These are phyloP conservation scores for Oreochromis mossambicus DNA, from an alignment of 2,797 vertebrate species.

Conservation along the genomic window DNA sequence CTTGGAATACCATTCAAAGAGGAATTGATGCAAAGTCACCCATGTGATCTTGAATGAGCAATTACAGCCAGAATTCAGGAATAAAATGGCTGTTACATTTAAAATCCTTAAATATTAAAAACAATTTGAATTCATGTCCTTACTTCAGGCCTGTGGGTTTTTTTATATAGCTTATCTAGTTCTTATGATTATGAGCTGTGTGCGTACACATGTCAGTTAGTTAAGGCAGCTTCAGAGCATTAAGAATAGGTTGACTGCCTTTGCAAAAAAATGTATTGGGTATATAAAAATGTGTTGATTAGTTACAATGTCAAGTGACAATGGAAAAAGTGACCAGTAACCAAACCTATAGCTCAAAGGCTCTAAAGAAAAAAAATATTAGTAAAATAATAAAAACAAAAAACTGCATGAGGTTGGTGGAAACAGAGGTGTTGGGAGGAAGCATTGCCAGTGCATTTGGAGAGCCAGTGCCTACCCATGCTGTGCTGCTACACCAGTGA, in stretches of 20 bases:
- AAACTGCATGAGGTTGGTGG: neutral
- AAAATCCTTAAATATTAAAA: neutral
- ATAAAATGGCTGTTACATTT: neutral
- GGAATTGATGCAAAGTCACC: slow-evolving; percentile 8
- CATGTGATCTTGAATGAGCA: slow-evolving; percentile 12
- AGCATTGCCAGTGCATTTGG: slow-evolving; percentile 8
- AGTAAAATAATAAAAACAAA: slow-evolving; percentile 9
- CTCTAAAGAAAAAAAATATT: slow-evolving; percentile 24
- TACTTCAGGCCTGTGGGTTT: neutral
- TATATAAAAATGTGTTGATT: neutral
- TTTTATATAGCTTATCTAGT: neutral
- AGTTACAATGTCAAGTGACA: neutral
- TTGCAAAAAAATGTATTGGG: neutral
- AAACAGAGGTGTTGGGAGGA: neutral
- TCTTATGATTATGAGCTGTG: neutral
- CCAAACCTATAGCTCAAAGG: slow-evolving; percentile 19
- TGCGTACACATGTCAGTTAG: neutral
- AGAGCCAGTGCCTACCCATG: slow-evolving; percentile 55
- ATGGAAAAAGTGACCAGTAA: neutral
- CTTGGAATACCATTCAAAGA: neutral
- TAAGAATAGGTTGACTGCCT: neutral
- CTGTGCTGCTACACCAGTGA: slow-evolving; percentile 44
- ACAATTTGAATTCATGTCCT: neutral
- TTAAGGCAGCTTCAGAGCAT: neutral
- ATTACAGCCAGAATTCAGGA: neutral